Conservation (phyloP, 2,113 vertebrate species). For the Tupaia tana region DNA sequence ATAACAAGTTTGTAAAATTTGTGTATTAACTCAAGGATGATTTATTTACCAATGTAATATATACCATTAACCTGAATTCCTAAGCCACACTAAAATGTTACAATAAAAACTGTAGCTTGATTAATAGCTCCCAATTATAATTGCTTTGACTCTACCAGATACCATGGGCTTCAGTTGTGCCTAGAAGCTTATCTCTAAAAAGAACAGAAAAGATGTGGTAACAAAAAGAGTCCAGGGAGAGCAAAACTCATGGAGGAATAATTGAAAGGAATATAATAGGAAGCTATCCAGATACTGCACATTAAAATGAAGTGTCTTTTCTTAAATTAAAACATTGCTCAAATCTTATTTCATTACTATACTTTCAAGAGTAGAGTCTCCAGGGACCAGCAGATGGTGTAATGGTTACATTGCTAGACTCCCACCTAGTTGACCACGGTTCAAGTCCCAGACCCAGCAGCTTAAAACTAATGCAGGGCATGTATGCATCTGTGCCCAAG, state of each 20-base stretch:
- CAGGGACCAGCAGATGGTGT: too few species aligned
- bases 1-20: background rate
- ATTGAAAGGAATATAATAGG: background rate
- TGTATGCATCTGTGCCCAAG: too few species aligned
- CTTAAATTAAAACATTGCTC: constrained; percentile 11
- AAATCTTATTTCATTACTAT: constrained; percentile 41
- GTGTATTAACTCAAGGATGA: background rate
- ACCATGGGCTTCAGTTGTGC: background rate
- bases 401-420: too few species aligned
- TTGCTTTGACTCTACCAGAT: background rate
- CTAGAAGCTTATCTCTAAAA: background rate
- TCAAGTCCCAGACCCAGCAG: too few species aligned
- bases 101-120: background rate
- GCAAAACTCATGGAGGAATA: background rate
- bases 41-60: background rate
- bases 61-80: background rate
- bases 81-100: background rate
- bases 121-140: background rate
- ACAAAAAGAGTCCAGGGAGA: background rate
- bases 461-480: too few species aligned
- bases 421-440: too few species aligned
- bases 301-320: background rate
- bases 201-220: background rate
- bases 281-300: background rate
- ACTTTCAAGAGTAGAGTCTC: background rate